Base-by-base conservation (phyloP, 2,113 vertebrate genomes). In the Perca schrenkii region DNA sequence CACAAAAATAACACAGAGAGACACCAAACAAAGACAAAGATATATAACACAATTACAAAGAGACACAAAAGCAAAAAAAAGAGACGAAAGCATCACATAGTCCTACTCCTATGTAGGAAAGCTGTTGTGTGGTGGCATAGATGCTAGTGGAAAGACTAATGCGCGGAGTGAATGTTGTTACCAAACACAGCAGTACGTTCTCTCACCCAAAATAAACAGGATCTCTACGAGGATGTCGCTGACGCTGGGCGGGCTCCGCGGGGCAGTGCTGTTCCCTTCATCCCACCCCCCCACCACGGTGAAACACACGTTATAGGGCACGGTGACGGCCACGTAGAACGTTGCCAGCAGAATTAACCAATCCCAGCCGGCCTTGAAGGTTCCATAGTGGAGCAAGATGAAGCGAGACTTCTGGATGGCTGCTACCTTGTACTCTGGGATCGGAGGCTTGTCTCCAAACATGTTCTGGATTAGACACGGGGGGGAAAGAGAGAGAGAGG, bases 361-460 rank as follows among this genome's bases (percentile, higher is more conserved):
- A 88, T 96, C 96, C 96, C 96, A 96, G 86, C 95, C 96, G 3
- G 96, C 96, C 82, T 96, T 96, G 91, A 96, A 96, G 82, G 95
- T 96, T 0, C 96, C 96, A 1, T 96, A 96, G 92, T 96, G 96
- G 25, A 96, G 95, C 43, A 96, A 93, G 90, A 96, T 96, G 88
- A 96, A 96, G 73, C 95, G 93, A 2, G 96, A 96, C 65, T 96
- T 96, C 93, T 96, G 96, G 54, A 96, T 96, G 74, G 96, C 96
- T 19, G 96, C 96, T 22, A 96, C 96, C 83, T 96, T 96, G 92
- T 96, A 96, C 83, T 96, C 96, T 0, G 96, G 96, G 82, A 96
- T 95, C 3, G 95, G 95, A 22, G 96, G 96, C 77, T 96, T 96
- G 31, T 96, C 95, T 8, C 96, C 96, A 50, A 96, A 96, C 93